Conservation (phyloP, 2,113 vertebrate species). For the Rhombomys opimus region DNA sequence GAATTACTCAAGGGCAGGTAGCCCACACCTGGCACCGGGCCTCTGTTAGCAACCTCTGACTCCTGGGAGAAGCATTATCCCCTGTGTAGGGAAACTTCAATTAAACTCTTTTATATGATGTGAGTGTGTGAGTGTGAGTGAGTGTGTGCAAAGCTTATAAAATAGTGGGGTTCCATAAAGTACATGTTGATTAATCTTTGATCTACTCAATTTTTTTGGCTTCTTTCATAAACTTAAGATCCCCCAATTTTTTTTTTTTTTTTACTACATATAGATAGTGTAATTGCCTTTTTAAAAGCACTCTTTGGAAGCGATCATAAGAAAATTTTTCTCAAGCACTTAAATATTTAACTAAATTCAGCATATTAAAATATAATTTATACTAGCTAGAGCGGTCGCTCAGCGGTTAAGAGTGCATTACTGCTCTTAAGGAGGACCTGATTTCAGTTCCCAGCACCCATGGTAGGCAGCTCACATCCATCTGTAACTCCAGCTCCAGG, state of each 20-base stretch:
- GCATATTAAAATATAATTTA: not conserved
- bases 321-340: conserved; percentile 18
- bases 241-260: not conserved
- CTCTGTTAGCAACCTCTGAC: not conserved
- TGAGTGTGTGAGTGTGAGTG: not conserved
- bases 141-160: not conserved
- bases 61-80: not conserved
- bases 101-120: not conserved
- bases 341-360: conserved; percentile 35
- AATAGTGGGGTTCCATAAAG: not conserved
- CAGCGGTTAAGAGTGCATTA: not conserved
- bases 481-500: not conserved
- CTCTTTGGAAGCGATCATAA: not conserved
- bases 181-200: not conserved
- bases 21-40: too few species aligned
- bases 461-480: not conserved
- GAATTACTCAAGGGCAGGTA: not conserved
- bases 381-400: not conserved
- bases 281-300: not conserved
- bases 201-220: not conserved
- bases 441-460: not conserved
- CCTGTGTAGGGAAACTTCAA: not conserved
- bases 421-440: not conserved
- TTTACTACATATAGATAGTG: not conserved
- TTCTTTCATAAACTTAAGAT: conserved; percentile 52